phyloP scores from a whole-genome alignment of 2,888 invertebrate species.

The Linnaemya vulpina region DNA sequence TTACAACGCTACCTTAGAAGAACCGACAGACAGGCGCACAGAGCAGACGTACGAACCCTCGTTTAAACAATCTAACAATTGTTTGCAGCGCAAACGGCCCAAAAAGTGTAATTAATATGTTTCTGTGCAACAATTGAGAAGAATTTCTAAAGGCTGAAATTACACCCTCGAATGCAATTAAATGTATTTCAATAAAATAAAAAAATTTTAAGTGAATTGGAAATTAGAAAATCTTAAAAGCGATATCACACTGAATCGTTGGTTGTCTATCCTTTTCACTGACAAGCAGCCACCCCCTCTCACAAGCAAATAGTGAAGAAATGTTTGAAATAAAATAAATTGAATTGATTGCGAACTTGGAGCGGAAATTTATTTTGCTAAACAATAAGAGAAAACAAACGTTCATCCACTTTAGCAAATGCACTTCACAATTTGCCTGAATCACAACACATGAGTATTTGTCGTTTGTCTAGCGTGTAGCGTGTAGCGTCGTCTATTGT shows the following conservation, averaged over 20 bases:
- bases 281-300: slow-evolving; percentile 40
- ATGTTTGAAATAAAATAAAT: slow-evolving; percentile 55
- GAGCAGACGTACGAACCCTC: slow-evolving; percentile 27
- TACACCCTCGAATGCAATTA: slow-evolving; percentile 71
- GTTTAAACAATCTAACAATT: slow-evolving; percentile 44
- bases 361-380: slow-evolving; percentile 63
- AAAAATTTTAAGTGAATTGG: slow-evolving; percentile 25
- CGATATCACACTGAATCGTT: slow-evolving; percentile 52
- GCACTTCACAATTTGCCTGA: slow-evolving; percentile 48
- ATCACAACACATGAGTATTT: slow-evolving; percentile 39
- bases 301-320: slow-evolving; percentile 9
- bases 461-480: slow-evolving; percentile 45
- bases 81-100: slow-evolving; percentile 38
- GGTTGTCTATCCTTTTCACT: slow-evolving; percentile 43
- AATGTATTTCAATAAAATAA: slow-evolving; percentile 64
- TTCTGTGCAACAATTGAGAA: slow-evolving; percentile 66
- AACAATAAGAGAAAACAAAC: slow-evolving; percentile 29
- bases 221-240: slow-evolving; percentile 60
- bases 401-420: slow-evolving; percentile 64
- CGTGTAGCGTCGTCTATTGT: too few species aligned
- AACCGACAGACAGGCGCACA: too few species aligned
- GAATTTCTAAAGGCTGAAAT: slow-evolving; percentile 62
- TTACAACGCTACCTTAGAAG: slow-evolving; percentile 26
- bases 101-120: slow-evolving; percentile 66
- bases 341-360: slow-evolving; percentile 67